phyloP scores from a whole-genome alignment of 2,888 invertebrate species.

The Autographa gamma region DNA sequence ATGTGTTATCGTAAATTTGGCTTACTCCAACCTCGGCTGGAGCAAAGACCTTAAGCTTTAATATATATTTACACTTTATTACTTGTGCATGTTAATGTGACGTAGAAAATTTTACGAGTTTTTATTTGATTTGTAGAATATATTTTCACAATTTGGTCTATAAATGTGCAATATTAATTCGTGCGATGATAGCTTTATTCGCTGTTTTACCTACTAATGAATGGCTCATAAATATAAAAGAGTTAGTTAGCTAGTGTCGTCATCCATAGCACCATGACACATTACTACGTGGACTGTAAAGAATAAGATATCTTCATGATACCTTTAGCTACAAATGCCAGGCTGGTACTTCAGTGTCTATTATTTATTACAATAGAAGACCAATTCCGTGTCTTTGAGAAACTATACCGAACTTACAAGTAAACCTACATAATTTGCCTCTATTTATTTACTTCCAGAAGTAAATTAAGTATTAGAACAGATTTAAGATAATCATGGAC shows the following conservation, averaged over 20 bases:
- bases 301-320: not conserved
- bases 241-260: conserved; percentile 3
- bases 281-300: not conserved
- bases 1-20: conserved; percentile 34
- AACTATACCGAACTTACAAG: too few relatives aligned
- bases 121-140: conserved; percentile 37
- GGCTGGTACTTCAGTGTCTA: too few relatives aligned
- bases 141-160: conserved; percentile 16
- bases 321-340: not conserved
- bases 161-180: conserved; percentile 27
- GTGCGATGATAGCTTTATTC: conserved; percentile 25
- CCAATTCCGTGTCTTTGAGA: too few relatives aligned
- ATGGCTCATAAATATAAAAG: conserved; percentile 5
- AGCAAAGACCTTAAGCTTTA: conserved; percentile 38
- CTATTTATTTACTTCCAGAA: too few relatives aligned
- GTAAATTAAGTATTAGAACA: not conserved
- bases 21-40: conserved; percentile 19
- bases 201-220: not conserved
- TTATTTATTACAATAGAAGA: too few relatives aligned
- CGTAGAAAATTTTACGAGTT: conserved; percentile 21
- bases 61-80: conserved; percentile 48
- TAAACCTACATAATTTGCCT: too few relatives aligned
- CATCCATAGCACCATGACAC: not conserved
- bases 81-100: conserved; percentile 31
- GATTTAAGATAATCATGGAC: not conserved